phyloP scores from a whole-genome alignment of 2,113 vertebrate genomes.

The Microcebus murinus region DNA sequence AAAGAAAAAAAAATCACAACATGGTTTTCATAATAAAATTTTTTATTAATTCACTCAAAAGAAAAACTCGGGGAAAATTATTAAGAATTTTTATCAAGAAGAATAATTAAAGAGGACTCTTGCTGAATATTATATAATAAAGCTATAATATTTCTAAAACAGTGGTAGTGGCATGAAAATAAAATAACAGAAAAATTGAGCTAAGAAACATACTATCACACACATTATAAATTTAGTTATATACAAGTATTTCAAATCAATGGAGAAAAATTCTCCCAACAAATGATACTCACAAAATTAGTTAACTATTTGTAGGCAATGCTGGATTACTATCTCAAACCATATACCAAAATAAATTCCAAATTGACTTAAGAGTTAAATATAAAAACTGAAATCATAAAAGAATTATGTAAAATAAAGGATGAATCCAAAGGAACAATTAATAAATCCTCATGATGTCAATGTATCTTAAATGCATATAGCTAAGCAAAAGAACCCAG shows the following conservation, averaged over 20 bases:
- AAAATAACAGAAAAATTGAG: conserved; percentile 31
- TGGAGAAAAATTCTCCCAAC: background rate
- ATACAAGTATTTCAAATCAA: conserved; percentile 12
- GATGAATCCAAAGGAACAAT: background rate
- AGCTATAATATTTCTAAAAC: background rate
- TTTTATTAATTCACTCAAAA: background rate
- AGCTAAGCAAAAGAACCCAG: background rate
- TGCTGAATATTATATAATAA: background rate
- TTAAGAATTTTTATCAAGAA: conserved; percentile 1
- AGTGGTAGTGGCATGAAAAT: background rate
- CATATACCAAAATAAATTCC: background rate
- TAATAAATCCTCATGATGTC: background rate
- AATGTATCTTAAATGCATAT: background rate
- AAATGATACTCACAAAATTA: conserved; percentile 6
- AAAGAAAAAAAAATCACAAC: too few relatives aligned
- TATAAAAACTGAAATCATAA: background rate
- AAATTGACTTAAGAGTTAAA: background rate
- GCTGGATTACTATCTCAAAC: background rate
- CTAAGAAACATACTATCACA: background rate
- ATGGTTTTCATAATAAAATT: background rate
- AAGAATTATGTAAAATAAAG: background rate
- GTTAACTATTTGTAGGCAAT: background rate
- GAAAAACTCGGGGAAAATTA: background rate
- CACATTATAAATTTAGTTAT: background rate
- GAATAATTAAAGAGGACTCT: background rate